Conservation (phyloP, 30 jellyfish, hydroid and myxozoan genomes). For the Pseudorhiza aurosa region DNA sequence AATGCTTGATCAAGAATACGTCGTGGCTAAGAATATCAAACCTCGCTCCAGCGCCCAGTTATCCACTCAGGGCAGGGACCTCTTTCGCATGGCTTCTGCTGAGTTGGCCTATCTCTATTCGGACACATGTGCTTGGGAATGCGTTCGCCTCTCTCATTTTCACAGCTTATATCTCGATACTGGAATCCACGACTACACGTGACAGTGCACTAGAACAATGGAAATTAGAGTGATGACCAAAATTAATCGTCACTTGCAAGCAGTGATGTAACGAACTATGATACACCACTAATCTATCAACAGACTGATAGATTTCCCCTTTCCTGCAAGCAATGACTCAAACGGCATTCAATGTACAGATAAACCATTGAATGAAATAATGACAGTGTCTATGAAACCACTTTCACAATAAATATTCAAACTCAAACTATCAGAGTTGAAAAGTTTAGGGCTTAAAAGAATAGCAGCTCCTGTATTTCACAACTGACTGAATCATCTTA, state of each 20-base stretch:
- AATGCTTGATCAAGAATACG: too few species aligned
- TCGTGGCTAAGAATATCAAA: conserved; percentile 16
- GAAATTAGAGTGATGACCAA: not conserved
- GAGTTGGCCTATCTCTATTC: conserved; percentile 64
- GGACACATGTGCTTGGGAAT: conserved; percentile 60
- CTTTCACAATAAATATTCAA: too few species aligned
- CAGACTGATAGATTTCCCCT: too few species aligned
- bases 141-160: conserved; percentile 70
- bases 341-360: too few species aligned
- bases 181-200: conserved; percentile 93
- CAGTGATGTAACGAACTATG: not conserved
- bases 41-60: conserved; percentile 93
- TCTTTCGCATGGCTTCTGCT: conserved; percentile 78
- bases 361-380: too few species aligned
- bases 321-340: too few species aligned
- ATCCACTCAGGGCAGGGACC: conserved; percentile 86
- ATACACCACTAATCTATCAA: too few species aligned
- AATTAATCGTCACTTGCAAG: not conserved
- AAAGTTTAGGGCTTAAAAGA: too few species aligned
- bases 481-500: too few species aligned
- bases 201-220: conserved; percentile 50
- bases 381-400: too few species aligned
- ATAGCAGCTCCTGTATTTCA: too few species aligned
- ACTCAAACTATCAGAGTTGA: too few species aligned
- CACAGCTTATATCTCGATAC: conserved; percentile 89